Conservation (phyloP, 2,113 vertebrate genomes). For the Tenebrosternarchus preto region DNA sequence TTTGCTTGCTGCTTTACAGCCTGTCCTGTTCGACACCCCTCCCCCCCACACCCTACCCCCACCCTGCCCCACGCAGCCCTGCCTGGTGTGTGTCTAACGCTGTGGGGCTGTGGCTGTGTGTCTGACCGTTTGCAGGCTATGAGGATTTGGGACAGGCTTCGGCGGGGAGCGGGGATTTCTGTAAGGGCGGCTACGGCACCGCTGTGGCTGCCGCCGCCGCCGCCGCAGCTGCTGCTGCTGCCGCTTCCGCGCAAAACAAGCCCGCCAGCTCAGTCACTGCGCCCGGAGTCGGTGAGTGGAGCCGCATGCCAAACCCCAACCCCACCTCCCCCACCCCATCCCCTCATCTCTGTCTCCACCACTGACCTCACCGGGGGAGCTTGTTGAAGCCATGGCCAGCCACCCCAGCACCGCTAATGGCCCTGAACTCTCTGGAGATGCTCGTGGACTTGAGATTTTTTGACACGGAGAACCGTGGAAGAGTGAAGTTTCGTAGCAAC, state of each 20-base stretch:
- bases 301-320: constrained; percentile 63
- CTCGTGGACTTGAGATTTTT: no score
- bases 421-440: background rate
- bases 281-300: constrained; percentile 82
- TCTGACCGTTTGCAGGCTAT: constrained; percentile 81
- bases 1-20: constrained; percentile 46
- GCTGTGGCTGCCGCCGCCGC: constrained; percentile 71
- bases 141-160: constrained; percentile 85
- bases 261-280: constrained; percentile 78
- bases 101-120: constrained; percentile 80
- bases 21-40: constrained; percentile 59
- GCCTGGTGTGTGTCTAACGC: constrained; percentile 80
- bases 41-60: constrained; percentile 50
- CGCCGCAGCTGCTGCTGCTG: constrained; percentile 73
- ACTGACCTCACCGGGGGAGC: constrained; percentile 11
- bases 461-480: no score
- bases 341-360: constrained; percentile 24
- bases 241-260: constrained; percentile 81
- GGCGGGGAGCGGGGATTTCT: constrained; percentile 84
- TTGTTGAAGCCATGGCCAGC: background rate
- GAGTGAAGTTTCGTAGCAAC: no score
- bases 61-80: constrained; percentile 55
- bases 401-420: background rate
- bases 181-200: constrained; percentile 82
- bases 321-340: background rate